Base-by-base conservation (phyloP, 2,888 invertebrate species). In the Subacronicta megacephala region DNA sequence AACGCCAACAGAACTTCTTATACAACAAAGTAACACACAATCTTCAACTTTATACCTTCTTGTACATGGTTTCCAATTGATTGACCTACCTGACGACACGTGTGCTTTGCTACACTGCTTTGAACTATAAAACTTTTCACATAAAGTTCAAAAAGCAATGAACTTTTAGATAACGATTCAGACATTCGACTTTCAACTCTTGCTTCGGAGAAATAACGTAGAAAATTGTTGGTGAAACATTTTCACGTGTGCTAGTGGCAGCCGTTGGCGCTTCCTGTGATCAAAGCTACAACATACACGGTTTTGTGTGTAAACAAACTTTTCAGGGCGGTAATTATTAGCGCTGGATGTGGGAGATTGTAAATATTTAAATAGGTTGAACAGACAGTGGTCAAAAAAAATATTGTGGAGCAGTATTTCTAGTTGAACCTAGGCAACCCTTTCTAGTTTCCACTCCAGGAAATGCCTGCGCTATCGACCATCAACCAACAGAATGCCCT, bases 231-330 rank as follows among this genome's bases (percentile, higher is more conserved):
- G 43, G 55, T 2, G 7, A 20, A 15, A 7, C 12, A 1, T 4
- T 41, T 35, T 5, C 7, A 7, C 9, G 2, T 42, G 41, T 15
- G 7, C 12, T 13, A 20, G 17, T 35, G 26, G 31, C 37, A 53
- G 45, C 41, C 61, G 59, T 49, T 49, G 56, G 63, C 59, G 70
- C 72, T 79, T 81, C 76, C 77, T 74, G 74, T 55, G 72, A 74
- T 80, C 74, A 79, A 78, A 77, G 61, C 38, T 47, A 36, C 67
- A 65, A 57, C 37, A 37, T 52, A 55, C 44, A 54, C 41, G 45
- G 38, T 29, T 63, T 54, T 49, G 18, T 35, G 42, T 45, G 56
- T 61, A 74, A 63, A 72, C 63, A 72, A 55, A 62, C 51, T 42
- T 65, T 62, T 57, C 51, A 45, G 15, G 38, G 10, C 47, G 33